Conservation (phyloP, 2,888 invertebrate genomes). For the Hypsopygia costalis region DNA sequence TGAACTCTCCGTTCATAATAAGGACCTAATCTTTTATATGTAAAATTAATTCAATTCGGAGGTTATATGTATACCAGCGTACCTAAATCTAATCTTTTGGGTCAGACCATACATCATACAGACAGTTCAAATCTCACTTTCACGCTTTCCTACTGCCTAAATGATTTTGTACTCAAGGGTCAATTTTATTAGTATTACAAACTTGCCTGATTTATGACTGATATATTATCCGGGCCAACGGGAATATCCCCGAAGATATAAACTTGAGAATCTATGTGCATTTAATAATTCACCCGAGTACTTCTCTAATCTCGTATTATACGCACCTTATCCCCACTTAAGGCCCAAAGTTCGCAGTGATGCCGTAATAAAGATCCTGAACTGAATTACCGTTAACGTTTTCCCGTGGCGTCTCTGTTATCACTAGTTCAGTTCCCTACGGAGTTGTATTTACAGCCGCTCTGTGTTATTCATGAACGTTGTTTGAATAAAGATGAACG, state of each 20-base stretch:
- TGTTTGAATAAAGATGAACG: constrained; percentile 72
- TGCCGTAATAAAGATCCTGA: constrained; percentile 60
- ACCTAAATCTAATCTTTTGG: no score
- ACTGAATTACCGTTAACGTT: constrained; percentile 49
- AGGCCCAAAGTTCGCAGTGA: constrained; percentile 42
- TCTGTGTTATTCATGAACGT: constrained; percentile 70
- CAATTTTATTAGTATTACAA: neutral
- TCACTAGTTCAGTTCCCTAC: constrained; percentile 51
- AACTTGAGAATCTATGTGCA: constrained; percentile 30
- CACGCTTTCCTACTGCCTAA: no score
- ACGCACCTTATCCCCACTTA: constrained; percentile 49
- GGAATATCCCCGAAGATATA: constrained; percentile 4
- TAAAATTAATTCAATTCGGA: no score
- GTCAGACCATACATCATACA: no score
- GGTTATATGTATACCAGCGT: no score
- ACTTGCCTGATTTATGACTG: neutral
- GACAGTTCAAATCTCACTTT: no score
- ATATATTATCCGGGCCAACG: constrained; percentile 1
- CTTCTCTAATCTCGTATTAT: constrained; percentile 52
- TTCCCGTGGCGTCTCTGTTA: constrained; percentile 44
- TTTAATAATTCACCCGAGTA: constrained; percentile 44
- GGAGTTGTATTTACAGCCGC: constrained; percentile 57
- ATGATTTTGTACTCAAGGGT: neutral
- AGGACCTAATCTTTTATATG: no score
- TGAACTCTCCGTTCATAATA: no score